Conservation (phyloP, 2,797 vertebrate species). For the Lophius americanus region DNA sequence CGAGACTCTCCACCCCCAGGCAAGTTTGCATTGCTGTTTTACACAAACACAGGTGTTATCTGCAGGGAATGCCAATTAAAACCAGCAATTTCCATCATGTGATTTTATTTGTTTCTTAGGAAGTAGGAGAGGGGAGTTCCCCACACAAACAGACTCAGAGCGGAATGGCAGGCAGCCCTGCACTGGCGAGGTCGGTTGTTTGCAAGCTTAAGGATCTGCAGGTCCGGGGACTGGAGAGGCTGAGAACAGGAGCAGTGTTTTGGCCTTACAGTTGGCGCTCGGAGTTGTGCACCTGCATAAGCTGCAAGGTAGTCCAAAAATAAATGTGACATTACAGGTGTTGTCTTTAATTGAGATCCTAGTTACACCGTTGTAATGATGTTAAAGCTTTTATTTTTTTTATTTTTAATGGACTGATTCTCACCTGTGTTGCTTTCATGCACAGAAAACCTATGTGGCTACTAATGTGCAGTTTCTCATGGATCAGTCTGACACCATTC, state of each 20-base stretch:
- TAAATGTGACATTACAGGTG: neutral
- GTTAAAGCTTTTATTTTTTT: neutral
- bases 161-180: conserved; percentile 50
- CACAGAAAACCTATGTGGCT: conserved; percentile 86
- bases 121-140: conserved; percentile 31
- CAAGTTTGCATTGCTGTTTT: conserved; percentile 31
- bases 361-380: neutral
- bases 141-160: conserved; percentile 65
- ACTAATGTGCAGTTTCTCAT: conserved; percentile 90
- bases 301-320: conserved; percentile 85
- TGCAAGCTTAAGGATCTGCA: conserved; percentile 87
- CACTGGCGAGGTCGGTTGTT: conserved; percentile 3
- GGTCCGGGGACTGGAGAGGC: conserved; percentile 64
- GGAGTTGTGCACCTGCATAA: conserved; percentile 89
- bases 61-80: neutral
- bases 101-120: conserved; percentile 47
- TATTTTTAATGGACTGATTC: conserved; percentile 5
- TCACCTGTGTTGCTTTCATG: conserved; percentile 2
- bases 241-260: conserved; percentile 85
- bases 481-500: conserved; percentile 91
- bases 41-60: conserved; percentile 28
- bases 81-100: neutral
- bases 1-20: conserved; percentile 17
- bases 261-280: conserved; percentile 92
- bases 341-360: conserved; percentile 11